Conservation (phyloP, 2,888 invertebrate species). For the Leptothorax acervorum region DNA sequence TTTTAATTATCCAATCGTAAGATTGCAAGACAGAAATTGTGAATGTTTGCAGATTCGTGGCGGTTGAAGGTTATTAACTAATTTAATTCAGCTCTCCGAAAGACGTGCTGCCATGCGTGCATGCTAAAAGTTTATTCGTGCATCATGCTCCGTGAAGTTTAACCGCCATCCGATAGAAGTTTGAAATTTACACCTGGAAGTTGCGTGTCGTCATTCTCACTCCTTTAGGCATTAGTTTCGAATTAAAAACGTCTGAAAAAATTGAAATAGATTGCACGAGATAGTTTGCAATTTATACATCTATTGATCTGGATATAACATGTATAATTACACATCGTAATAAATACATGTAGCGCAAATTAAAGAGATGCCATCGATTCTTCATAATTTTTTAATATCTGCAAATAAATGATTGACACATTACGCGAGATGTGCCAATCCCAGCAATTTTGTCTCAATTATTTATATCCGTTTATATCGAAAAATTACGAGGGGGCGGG, state of each 20-base stretch:
- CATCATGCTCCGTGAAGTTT: conserved; percentile 10
- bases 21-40: conserved; percentile 28
- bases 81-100: conserved; percentile 25
- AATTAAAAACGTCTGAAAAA: conserved; percentile 5
- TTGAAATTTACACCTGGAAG: conserved; percentile 37
- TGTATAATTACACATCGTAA: neutral
- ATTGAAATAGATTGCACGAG: neutral
- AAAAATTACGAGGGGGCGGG: neutral
- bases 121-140: conserved; percentile 36
- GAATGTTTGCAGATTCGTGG: conserved; percentile 29
- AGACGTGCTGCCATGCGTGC: conserved; percentile 34
- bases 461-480: conserved; percentile 8
- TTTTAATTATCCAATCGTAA: conserved; percentile 17
- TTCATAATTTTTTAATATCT: conserved; percentile 7
- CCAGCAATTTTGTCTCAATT: conserved; percentile 3
- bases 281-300: neutral
- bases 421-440: neutral
- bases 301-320: neutral
- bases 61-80: conserved; percentile 37
- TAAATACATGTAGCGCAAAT: neutral
- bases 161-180: conserved; percentile 23
- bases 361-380: neutral
- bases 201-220: conserved; percentile 26
- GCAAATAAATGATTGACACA: conserved; percentile 11
- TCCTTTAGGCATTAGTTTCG: neutral